A percentile compares a stretch with the other conserved stretches of the same genome.
Evolutionary conservation across 2,113 vertebrate genomes (phyloP).

Genomic region (Mormoops blainvillei): DNA sequence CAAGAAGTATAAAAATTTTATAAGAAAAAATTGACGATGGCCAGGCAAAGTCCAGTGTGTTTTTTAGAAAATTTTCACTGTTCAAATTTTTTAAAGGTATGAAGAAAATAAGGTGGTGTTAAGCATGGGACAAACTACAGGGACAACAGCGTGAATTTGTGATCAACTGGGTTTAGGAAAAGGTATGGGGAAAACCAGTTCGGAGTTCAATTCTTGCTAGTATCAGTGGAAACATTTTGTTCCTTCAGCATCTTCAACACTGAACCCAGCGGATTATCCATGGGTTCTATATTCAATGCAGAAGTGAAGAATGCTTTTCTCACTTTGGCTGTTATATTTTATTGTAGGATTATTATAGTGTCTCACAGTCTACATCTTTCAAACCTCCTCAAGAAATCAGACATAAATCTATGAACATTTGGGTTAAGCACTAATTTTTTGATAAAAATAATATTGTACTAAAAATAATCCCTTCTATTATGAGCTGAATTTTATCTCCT

Average conservation of each 20-base stretch:
- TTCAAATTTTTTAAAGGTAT: neutral
- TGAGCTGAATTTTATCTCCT: neutral
- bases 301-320: neutral
- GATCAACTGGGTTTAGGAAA: neutral
- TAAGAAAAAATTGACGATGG: neutral
- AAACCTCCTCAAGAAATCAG: neutral
- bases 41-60: neutral
- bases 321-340: neutral
- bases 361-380: neutral
- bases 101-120: neutral
- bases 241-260: neutral
- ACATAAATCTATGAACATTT: neutral
- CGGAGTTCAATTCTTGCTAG: neutral
- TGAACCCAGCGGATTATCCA: neutral
- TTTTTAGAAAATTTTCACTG: neutral
- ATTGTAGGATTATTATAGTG: neutral
- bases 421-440: neutral
- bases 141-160: rapidly evolving
- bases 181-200: neutral
- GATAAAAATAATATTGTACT: neutral
- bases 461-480: neutral
- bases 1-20: neutral
- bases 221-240: neutral
- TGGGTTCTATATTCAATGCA: neutral
- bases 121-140: neutral